Base-by-base conservation (phyloP, 2,888 invertebrate species). In the Rhabditophanes sp. region DNA sequence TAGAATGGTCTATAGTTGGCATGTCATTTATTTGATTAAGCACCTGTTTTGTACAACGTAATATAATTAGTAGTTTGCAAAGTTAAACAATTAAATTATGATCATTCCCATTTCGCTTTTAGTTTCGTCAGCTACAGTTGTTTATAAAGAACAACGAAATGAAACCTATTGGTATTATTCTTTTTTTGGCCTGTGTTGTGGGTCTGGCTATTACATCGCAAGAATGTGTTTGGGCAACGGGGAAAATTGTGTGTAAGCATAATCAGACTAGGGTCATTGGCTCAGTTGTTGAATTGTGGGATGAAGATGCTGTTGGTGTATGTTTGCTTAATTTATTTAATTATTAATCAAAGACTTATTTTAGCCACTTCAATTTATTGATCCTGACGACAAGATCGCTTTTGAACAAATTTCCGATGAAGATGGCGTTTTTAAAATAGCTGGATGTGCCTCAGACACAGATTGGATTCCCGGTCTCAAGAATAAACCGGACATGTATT, bases 151-250 rank as follows among this genome's bases (percentile, higher is more conserved):
- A n/a, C n/a, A n/a, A n/a, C n/a, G n/a, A n/a, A n/a, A n/a, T n/a
- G n/a, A n/a, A n/a, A n/a, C n/a, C n/a, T n/a, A n/a, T n/a, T n/a
- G n/a, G n/a, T n/a, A n/a, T n/a, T n/a, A n/a, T n/a, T n/a, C n/a
- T n/a, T n/a, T n/a, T n/a, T n/a, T n/a, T n/a, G n/a, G n/a, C n/a
- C n/a, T n/a, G n/a, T n/a, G n/a, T n/a, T n/a, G n/a, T n/a, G n/a
- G n/a, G n/a, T n/a, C n/a, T n/a, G n/a, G n/a, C n/a, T n/a, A n/a
- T n/a, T n/a, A n/a, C n/a, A n/a, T n/a, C n/a, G n/a, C n/a, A n/a
- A 8, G 51, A 55, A 33, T 57, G 56, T 37, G 42, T 53, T 5
- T 57, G 57, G 56, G 55, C 51, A 11, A 47, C 51, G 9, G 56
- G 57, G 4, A 35, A 39, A 23, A 29, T 48, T 26, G 20, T 37